Conservation (phyloP, 2,113 vertebrate species). For the Alethe castanea region DNA sequence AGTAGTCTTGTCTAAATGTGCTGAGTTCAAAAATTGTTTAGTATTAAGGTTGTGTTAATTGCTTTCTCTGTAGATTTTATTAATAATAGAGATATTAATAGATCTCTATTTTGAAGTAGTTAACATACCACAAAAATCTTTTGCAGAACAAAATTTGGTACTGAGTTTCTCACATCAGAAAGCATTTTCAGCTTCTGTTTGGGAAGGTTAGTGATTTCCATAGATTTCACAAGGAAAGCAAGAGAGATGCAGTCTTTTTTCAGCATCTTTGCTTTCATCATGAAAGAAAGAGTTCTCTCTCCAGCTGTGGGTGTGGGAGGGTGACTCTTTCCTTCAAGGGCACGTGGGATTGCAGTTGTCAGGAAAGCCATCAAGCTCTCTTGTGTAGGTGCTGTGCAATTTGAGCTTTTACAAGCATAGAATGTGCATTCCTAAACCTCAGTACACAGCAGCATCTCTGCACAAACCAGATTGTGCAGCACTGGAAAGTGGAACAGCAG, state of each 20-base stretch:
- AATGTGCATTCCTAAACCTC: neutral
- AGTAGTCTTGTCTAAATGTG: conserved; percentile 16
- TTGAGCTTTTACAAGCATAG: neutral
- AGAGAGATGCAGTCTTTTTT: neutral
- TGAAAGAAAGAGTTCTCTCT: neutral
- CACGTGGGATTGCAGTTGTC: neutral
- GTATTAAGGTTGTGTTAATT: conserved; percentile 7
- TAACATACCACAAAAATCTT: neutral
- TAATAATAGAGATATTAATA: neutral
- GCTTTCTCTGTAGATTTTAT: conserved; percentile 1
- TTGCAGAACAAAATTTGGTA: neutral
- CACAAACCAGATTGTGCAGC: neutral
- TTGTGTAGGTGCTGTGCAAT: neutral
- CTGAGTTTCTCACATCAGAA: neutral
- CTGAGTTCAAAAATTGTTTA: conserved; percentile 37
- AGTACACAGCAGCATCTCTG: neutral
- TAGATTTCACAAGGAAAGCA: neutral
- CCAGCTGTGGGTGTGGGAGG: neutral
- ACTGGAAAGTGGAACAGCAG: neutral
- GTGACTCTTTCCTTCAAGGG: neutral
- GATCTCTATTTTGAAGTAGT: neutral
- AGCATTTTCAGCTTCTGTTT: neutral
- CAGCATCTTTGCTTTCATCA: neutral
- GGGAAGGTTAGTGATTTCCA: neutral
- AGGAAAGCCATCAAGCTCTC: neutral